Evolutionary conservation across 2,797 vertebrate species (phyloP), one percentile per base, ranked within the genome.

Genomic region (Tapirus indicus): DNA sequence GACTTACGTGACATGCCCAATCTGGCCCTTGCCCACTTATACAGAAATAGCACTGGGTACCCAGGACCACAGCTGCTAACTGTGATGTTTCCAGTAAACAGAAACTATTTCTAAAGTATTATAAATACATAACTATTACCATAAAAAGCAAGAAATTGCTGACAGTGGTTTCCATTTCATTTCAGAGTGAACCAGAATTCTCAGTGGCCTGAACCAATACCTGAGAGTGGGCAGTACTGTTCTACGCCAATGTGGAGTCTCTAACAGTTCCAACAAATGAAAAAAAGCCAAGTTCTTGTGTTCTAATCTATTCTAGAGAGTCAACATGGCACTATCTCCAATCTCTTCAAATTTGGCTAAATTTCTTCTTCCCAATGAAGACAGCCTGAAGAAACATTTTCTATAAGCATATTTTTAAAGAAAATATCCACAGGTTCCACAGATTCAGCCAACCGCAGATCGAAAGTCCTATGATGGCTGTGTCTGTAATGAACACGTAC

Each of bases 341-440:
- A 72, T 49, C 58, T 86, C 72, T 83, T 83, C 27, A 49, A 86
- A 93, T 86, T 18, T 95, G 82, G 91, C 69, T 79, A 78, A 38
- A 72, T 90, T 74, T 93, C 68, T 95, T 94, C 69, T 18, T 88
- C 52, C 41, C 10, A 14, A 82, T 41, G 62, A 93, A 96, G n/a
- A 93, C 2, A 86, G 52, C 21, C 17, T 41, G 3, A 88, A 82
- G 25, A 84, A 74, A 29, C 41, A 17, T 18, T 72, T 90, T 96
- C 71, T 77, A 7, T 27, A 85, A 91, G 29, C 13, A 52, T 64
- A 56, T 95, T 95, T 95, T 60, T 60, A 89, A 96, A 88, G 68
- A 85, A 97, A 96, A 38, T 38, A 38, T 38, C 38, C 38, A 38
- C 38, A 38, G 38, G 38, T 38, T 38, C 38, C 38, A 38, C 38